A percentile compares a stretch with the other conserved stretches of the same genome.
Conservation (phyloP, 2,113 vertebrate species). For the Nothocercus julius region DNA sequence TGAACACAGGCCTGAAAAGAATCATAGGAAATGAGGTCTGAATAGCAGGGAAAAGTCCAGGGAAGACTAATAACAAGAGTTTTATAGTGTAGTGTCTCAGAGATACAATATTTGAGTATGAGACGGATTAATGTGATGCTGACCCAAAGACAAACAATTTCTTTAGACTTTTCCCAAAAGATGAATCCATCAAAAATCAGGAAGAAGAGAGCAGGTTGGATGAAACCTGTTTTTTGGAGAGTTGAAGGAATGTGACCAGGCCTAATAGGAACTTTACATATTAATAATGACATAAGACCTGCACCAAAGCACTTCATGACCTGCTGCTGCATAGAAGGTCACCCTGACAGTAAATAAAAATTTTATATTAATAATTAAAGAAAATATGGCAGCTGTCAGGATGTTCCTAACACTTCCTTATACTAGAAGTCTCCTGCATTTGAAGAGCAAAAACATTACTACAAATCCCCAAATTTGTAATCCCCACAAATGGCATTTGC, state of each 20-base stretch:
- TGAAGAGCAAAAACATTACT: background rate
- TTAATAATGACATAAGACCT: background rate
- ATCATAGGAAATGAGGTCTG: background rate
- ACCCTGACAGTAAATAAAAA: background rate
- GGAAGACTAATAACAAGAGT: background rate
- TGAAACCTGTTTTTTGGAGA: background rate
- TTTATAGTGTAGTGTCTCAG: background rate
- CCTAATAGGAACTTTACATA: background rate
- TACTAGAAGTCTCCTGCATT: background rate
- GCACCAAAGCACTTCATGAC: background rate
- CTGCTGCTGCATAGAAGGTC: background rate
- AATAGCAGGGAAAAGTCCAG: background rate
- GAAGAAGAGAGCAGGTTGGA: background rate
- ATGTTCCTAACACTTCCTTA: background rate
- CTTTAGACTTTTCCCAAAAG: background rate
- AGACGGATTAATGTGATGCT: background rate
- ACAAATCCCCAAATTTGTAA: background rate
- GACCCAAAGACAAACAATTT: background rate
- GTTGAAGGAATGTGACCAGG: background rate
- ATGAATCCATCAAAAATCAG: background rate
- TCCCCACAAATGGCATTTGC: background rate
- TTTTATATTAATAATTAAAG: constrained; percentile 4
- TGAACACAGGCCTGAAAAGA: background rate
- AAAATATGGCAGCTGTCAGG: background rate
- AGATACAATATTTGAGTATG: background rate